Evolutionary conservation across 2,888 invertebrate species (phyloP), one percentile per base, ranked within the genome.

Genomic region (Troides aeacus): DNA sequence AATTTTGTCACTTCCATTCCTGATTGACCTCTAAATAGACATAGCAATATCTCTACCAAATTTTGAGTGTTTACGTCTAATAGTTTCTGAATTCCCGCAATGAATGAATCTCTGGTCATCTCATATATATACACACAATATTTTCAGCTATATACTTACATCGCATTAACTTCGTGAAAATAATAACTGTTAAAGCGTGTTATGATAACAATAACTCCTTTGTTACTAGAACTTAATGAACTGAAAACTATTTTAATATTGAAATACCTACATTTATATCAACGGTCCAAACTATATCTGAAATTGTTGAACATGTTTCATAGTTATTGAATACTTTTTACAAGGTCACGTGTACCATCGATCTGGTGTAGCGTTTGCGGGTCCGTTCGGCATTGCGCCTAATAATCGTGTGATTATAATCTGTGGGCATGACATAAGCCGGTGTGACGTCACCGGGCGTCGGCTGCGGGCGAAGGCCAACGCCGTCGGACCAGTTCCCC

Each of bases 361-460:
- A 72, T 74, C 71, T 73, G 74, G 70, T 71, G 70, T 72, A 57
- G 68, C 50, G 50, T 74, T 71, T 36, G 75, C 78, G 77, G 77
- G 80, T 84, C 77, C 76, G 79, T 82, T 84, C 79, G 80, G 78
- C 79, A 79, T 80, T 79, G 80, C 71, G 71, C 68, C 67, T 65
- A 74, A 73, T 71, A 71, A 73, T 71, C 73, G 77, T 76, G 78
- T 79, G 79, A 78, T 80, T 78, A 81, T 82, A 76, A 81, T 76
- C 74, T 80, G 80, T 81, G 79, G 79, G 84, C 78, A 90, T 92
- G 92, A 92, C 90, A 92, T 91, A 92, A 92, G 87, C 89, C 81
- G 83, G 76, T 92, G 76, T 92, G 90, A 90, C 92, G 92, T 92
- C 91, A 92, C 73, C 89, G 86, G 88, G 89, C 89, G 90, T 84